Base-by-base conservation (phyloP, 2,888 invertebrate species). In the Cylindroiulus punctatus region DNA sequence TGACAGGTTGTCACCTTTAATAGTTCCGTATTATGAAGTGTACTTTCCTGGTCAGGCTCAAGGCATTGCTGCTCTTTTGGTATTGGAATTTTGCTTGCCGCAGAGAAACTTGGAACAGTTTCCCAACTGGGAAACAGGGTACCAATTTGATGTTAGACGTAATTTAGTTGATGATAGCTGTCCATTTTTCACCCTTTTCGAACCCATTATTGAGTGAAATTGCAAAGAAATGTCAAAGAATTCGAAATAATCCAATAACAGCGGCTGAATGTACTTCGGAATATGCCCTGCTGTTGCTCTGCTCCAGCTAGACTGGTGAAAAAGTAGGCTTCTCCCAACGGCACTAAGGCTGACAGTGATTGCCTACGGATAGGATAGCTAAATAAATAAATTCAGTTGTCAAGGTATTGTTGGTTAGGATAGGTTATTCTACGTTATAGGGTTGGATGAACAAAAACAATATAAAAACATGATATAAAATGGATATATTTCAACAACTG, bases 1-100 rank as follows among this genome's bases (percentile, higher is more conserved):
- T 52, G 47, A 52, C 47, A 52, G 47, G 47, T 52, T 52, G 47
- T 52, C 47, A 52, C 47, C 47, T 52, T 52, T 52, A 52, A 52
- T 52, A 52, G 8, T 52, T 52, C 47, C 47, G 47, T 52, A 52
- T 52, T 52, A 52, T 3, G 47, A 52, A 52, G 47, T 52, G 17
- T 8, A 17, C 2, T 52, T 52, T 17, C 14, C 17, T 52, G 14
- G 47, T 3, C 8, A 52, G 47, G 47, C 47, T 17, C 17, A 52
- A 14, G 17, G 17, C 47, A 52, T 52, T 17, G 8, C 17, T 52
- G 47, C 47, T 52, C 17, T 52, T 17, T 52, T 17, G 7, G 17
- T 52, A 52, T 52, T 52, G 47, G 17, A 52, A 17, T 52, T 52
- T 52, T 52, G 47, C 17, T 52, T 52, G 47, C 47, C 47, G 17